Base-by-base conservation (phyloP, 2,888 invertebrate genomes). In the Lysandra bellargus region DNA sequence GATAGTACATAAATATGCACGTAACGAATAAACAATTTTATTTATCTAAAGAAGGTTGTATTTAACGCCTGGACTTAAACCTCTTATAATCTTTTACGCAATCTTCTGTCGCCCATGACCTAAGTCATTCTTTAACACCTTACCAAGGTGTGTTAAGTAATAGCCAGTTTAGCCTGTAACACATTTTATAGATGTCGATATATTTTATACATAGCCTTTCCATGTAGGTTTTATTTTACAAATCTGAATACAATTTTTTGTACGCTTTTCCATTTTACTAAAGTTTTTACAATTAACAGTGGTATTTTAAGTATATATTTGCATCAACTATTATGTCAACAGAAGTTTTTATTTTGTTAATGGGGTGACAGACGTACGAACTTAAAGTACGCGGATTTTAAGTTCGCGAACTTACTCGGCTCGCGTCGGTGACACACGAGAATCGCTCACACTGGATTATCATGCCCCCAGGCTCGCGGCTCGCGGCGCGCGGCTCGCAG, bases 11-110 rank as follows among this genome's bases (percentile, higher is more conserved):
- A 37, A 40, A 40, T 40, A 40, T 40, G 40, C 40, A 40, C 40
- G 40, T 40, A 40, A 40, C 4, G 40, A 5, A 40, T 5, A 40
- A 61, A 64, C 3, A 64, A 33, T 30, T 69, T 33, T 76, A 57
- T 37, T 60, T 77, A 60, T 5, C 60, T 60, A n/a, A 76, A 76
- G 53, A 76, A 49, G 77, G 37, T 77, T 60, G 17, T 37, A 33
- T 33, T 64, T 64, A 69, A 14, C 37, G 33, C 33, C 12, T 69
- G 33, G 69, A 33, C 69, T 30, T 33, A 14, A 33, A 69, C 14
- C 33, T 33, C 33, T 69, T 17, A 69, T 14, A 69, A 69, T 69
- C 33, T 69, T 33, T 33, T 9, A 53, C 30, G 30, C 76, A 76
- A 53, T n/a, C 49, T 14, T 14, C 17, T 49, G 7, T 4, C n/a